Evolutionary conservation across 2,888 invertebrate genomes (phyloP).

Genomic region (Cremastinae sp.): DNA sequence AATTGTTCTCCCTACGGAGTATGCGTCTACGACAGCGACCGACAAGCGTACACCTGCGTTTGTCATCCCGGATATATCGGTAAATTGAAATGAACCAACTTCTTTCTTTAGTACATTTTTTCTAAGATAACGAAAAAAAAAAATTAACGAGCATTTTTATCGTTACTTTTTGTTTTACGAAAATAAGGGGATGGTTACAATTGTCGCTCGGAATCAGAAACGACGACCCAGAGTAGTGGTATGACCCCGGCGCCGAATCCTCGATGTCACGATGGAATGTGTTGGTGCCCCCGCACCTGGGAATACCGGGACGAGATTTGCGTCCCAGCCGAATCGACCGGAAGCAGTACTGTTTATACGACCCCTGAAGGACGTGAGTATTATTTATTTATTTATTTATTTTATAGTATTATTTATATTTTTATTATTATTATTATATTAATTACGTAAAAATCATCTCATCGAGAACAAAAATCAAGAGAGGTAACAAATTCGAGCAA

Average conservation of each 20-base stretch:
- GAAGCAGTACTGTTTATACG: slow-evolving; percentile 51
- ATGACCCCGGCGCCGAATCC: slow-evolving; percentile 73
- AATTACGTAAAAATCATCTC: too few relatives aligned
- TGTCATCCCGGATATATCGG: slow-evolving; percentile 83
- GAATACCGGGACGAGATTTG: slow-evolving; percentile 72
- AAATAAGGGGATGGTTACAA: slow-evolving; percentile 80
- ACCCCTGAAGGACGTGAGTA: slow-evolving; percentile 56
- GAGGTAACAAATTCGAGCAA: too few relatives aligned
- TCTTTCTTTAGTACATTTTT: too few relatives aligned
- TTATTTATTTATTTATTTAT: slow-evolving; percentile 15
- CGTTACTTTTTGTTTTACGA: slow-evolving; percentile 23
- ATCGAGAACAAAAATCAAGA: too few relatives aligned
- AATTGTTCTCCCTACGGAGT: slow-evolving; percentile 83
- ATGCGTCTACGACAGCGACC: slow-evolving; percentile 78
- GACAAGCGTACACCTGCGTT: slow-evolving; percentile 79
- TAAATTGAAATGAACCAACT: too few relatives aligned
- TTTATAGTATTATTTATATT: neutral
- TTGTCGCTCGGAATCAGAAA: slow-evolving; percentile 76
- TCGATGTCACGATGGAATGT: slow-evolving; percentile 80
- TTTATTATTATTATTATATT: too few relatives aligned
- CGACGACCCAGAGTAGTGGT: slow-evolving; percentile 66
- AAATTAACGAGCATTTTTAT: neutral
- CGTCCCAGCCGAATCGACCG: slow-evolving; percentile 63
- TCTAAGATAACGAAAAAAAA: too few relatives aligned
- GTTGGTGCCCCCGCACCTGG: slow-evolving; percentile 84